These are phyloP conservation scores for Pseudorhombus dupliciocellatus DNA, from an alignment of 2,113 vertebrate genomes.

Conservation along the genomic window DNA sequence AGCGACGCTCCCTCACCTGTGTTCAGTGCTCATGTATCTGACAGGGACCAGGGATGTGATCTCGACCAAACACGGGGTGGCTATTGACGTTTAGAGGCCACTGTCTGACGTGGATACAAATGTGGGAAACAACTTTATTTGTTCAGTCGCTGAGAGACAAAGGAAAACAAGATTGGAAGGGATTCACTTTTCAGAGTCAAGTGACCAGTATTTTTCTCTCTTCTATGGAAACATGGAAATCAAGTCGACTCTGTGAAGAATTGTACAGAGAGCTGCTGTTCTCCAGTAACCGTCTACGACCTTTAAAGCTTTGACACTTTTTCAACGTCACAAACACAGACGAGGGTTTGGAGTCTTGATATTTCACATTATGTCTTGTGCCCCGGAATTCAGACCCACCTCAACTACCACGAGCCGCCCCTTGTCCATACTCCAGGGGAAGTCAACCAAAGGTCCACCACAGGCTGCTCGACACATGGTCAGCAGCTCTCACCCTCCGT, in stretches of 20 bases:
- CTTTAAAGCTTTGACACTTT: constrained; percentile 19
- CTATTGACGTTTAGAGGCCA: constrained; percentile 86
- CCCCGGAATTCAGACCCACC: neutral
- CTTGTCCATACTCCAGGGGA: constrained; percentile 44
- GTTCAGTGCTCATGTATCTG: constrained; percentile 93
- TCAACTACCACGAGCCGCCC: neutral
- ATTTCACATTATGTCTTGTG: neutral
- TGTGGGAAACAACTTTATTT: constrained; percentile 4
- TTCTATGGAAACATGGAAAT: neutral
- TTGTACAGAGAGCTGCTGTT: neutral
- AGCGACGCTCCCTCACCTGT: constrained; percentile 91
- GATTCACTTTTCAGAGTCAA: too few species aligned
- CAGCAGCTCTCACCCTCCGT: neutral
- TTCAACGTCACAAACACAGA: neutral
- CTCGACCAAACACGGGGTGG: constrained; percentile 91
- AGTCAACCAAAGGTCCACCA: constrained; percentile 56
- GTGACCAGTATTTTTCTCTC: neutral
- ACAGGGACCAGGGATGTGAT: constrained; percentile 92
- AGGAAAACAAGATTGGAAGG: too few species aligned
- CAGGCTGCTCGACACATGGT: constrained; percentile 3
- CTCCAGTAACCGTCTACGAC: neutral
- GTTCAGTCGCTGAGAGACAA: too few species aligned
- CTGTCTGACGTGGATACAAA: neutral
- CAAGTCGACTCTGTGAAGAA: too few species aligned
- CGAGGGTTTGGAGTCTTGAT: neutral